These are phyloP conservation scores for Musca vetustissima DNA, from an alignment of 1,140 invertebrate genomes.

Conservation along the genomic window DNA sequence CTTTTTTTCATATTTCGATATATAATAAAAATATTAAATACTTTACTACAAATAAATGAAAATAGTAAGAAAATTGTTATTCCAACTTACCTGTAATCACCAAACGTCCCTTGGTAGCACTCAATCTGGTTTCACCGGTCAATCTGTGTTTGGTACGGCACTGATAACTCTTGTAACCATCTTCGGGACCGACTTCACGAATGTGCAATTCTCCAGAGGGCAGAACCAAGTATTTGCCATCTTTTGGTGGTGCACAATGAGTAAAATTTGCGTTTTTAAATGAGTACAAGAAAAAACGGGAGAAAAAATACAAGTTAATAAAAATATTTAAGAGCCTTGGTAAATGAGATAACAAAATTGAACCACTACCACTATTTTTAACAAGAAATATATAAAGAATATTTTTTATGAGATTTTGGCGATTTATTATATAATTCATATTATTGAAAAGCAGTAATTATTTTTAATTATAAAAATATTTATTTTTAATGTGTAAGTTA, in stretches of 20 bases:
- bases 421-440: no score
- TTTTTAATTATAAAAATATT: no score
- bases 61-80: no score
- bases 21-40: conserved; percentile 4
- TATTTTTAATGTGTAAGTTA: no score
- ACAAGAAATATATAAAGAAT: not conserved
- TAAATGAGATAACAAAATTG: not conserved
- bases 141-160: conserved; percentile 92
- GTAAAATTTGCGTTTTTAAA: not conserved
- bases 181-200: conserved; percentile 87
- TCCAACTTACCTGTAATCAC: conserved; percentile 89
- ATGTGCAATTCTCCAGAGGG: conserved; percentile 93
- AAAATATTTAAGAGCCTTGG: not conserved
- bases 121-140: conserved; percentile 89
- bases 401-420: not conserved
- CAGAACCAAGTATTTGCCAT: conserved; percentile 90
- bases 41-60: conserved; percentile 27
- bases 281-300: not conserved
- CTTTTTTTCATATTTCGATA: conserved; percentile 1
- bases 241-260: conserved; percentile 61
- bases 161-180: conserved; percentile 91
- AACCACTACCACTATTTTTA: conserved; percentile 1
- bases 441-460: no score
- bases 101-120: conserved; percentile 88
- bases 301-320: conserved; percentile 10